Base-by-base conservation (phyloP, 2,797 vertebrate genomes). In the Notamacropus eugenii region DNA sequence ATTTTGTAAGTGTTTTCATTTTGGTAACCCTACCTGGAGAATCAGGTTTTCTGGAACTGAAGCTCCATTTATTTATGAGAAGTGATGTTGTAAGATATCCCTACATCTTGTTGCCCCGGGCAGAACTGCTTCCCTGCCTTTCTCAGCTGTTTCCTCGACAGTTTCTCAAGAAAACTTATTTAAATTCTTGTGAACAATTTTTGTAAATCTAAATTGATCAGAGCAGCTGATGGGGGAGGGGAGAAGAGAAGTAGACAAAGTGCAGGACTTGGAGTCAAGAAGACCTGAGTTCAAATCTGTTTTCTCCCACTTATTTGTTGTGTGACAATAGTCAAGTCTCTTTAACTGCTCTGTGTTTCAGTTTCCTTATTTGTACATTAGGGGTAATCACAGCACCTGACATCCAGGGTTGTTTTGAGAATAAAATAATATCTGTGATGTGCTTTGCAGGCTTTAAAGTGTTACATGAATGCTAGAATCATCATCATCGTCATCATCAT, bases 191-290 rank as follows among this genome's bases (percentile, higher is more conserved):
- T 82, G 4, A 40, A 46, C 16, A 82, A 67, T 24, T 59, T 90
- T 11, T 46, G 50, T 91, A n/a, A 55, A 91, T 29, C 16, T 34
- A 46, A 28, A 12, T n/a, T 4, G 19, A 29, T 54, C 0, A 1
- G 52, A 58, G 27, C 62, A 29, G 3, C 56, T 0, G 29, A 40
- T 14, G 31, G 92, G 52, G 54, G 95, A 46, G 29, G 67, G 59
- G 55, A 4, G 1, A 62, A 57, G 55, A 50, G 58, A 40, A 27
- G 8, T 56, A 59, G 54, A 92, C 54, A 10, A 31, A 55, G 40
- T 0, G 56, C 19, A 3, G 22, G 6, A n/a, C 6, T n/a, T 82
- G 14, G 11, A 55, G 27, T n/a, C 62, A n/a, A 1, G n/a, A 22
- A 16, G 91, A 31, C 91, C 40, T 10, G 54, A 74, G 5, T 5